These are phyloP conservation scores for Apeltes quadracus DNA, from an alignment of 2,113 vertebrate species.

Conservation along the genomic window DNA sequence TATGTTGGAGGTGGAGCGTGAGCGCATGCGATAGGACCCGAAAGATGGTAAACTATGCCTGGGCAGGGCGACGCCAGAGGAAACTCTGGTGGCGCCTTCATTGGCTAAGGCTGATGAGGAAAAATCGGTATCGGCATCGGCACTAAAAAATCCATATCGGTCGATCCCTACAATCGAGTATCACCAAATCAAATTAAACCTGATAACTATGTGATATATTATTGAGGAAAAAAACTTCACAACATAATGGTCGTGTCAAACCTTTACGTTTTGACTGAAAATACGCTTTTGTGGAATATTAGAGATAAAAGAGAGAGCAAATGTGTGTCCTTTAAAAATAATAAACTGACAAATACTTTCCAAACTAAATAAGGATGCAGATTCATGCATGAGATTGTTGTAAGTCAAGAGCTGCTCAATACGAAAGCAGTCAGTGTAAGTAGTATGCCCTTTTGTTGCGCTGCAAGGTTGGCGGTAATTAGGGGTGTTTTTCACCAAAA, in stretches of 20 bases:
- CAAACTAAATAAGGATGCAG: constrained; percentile 21
- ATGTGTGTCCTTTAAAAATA: neutral
- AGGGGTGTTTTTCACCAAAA: constrained; percentile 61
- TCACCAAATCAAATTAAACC: neutral
- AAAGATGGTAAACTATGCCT: too few species aligned
- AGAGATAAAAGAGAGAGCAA: constrained; percentile 1
- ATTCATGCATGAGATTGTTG: constrained; percentile 33
- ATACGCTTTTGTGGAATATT: neutral
- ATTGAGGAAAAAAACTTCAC: neutral
- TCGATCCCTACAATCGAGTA: too few species aligned
- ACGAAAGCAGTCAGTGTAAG: constrained; percentile 46
- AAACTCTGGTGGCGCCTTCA: too few species aligned
- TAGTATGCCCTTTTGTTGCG: constrained; percentile 58
- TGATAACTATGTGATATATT: neutral
- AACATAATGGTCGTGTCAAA: neutral
- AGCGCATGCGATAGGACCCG: too few species aligned
- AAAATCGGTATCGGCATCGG: too few species aligned
- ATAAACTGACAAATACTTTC: constrained; percentile 19
- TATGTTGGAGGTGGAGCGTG: too few species aligned
- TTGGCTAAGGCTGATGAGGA: too few species aligned
- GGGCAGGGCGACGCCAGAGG: too few species aligned
- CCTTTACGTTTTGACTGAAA: neutral
- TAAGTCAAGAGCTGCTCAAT: constrained; percentile 53
- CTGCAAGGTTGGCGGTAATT: constrained; percentile 66
- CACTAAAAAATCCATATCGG: too few species aligned